Base-by-base conservation (phyloP, 2,113 vertebrate genomes). In the Hiodon tergisus region DNA sequence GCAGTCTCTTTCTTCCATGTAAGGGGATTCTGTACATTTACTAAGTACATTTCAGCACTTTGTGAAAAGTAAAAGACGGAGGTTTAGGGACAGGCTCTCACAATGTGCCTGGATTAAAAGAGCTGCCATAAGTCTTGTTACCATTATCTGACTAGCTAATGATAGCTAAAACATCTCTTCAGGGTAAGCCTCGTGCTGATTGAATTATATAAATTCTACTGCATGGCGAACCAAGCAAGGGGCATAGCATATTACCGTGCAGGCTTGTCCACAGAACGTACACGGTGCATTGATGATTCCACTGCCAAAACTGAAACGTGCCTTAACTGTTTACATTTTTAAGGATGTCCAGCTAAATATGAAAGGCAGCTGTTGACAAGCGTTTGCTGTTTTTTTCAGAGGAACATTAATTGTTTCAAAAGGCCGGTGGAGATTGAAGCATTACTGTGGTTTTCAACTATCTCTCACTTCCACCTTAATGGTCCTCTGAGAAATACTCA, bases 401-500 rank as follows among this genome's bases (percentile, higher is more conserved):
- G 52, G 9, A 69, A 73, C 11, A 8, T 2, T 46, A 31, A 7
- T 17, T 63, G 14, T 52, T 63, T 63, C 53, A 8, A 53, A 62
- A 73, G 71, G 58, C 50, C 7, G 48, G 0, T 13, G 52, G 52
- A 9, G 5, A 8, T 17, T n/a, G 16, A 63, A 52, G 31, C 3
- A 50, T 67, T 14, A 50, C 66, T 50, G 7, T 54, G 50, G 55
- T 13, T 67, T 67, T 31, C 51, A 10, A 57, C 52, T 54, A 67
- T 74, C 72, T 55, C 57, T 14, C 52, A 5, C 17, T 51, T 85
- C 85, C 82, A 86, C 86, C 80, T 77, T 77, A 76, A 54, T 71
- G 74, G 81, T 82, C 83, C 77, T 67, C 77, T 46, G 81, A 74
- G 83, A 71, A 83, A 85, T 80, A 83, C n/a, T 50, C 3, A 4